Evolutionary conservation across 2,797 vertebrate species (phyloP), one percentile per base, ranked within the genome.

Genomic region (Chrysocyon brachyurus): DNA sequence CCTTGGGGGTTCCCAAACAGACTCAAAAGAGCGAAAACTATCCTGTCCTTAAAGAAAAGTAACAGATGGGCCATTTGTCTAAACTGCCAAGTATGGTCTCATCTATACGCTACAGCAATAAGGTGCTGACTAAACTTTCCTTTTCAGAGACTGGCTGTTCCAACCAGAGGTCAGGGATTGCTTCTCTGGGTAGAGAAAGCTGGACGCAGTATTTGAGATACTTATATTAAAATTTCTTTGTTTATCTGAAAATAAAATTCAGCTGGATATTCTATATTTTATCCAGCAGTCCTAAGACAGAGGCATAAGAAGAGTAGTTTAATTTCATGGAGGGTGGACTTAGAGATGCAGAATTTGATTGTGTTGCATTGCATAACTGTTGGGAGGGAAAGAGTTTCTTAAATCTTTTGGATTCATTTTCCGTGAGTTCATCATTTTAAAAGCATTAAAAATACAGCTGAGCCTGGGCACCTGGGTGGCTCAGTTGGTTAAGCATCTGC

Each of bases 71-170:
- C 21, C 40, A 1, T 90, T 56, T 78, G 21, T 73, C 68, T 63
- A 57, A n/a, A 78, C 9, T 46, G 63, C 73, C 49, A 17, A 73
- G 15, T 78, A 16, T 19, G 16, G 7, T 46, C 68, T 79, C 14
- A 21, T 46, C 36, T 10, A 12, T 0, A 11, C 1, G 40, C 28
- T 16, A 10, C 1, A 1, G 21, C 12, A 6, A 4, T 12, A 17
- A 87, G 33, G 54, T 4, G 0, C 16, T 26, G 21, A 68, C 7
- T 52, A 54, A 17, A 4, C 5, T 56, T 21, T 21, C 6, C 1
- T 63, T 46, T 61, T 73, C 24, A 8, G 56, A 84, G 24, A 89
- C 8, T 0, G 12, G 59, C 3, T 5, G 21, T 26, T 40, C 61
- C 63, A 31, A 6, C 8, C 9, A 2, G 63, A 84, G 33, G 56